Conservation (phyloP, 2,797 vertebrate genomes). For the Channallabes apus region DNA sequence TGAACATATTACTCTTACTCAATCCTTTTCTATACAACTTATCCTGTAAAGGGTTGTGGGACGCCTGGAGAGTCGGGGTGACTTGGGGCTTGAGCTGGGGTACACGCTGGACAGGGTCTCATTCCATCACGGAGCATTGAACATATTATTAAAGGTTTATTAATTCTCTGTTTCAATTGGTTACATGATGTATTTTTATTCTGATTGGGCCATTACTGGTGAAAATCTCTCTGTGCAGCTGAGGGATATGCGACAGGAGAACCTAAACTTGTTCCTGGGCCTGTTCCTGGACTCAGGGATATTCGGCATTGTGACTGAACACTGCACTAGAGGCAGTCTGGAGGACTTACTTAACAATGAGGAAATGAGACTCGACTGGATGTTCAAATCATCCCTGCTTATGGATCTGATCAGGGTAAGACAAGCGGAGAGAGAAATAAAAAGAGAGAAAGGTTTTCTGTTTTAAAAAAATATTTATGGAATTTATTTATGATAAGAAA, state of each 20-base stretch:
- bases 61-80: too few species aligned
- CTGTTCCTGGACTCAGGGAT: constrained; percentile 83
- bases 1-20: too few species aligned
- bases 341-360: constrained; percentile 85
- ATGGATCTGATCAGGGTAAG: constrained; percentile 90
- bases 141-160: too few species aligned
- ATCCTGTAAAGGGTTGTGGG: too few species aligned
- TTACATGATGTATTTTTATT: too few species aligned
- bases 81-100: too few species aligned
- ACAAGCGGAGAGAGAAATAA: not conserved
- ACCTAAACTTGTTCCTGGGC: constrained; percentile 88
- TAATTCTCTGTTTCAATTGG: too few species aligned
- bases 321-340: constrained; percentile 87
- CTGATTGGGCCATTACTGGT: too few species aligned
- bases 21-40: too few species aligned
- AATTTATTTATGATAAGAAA: not conserved
- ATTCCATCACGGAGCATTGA: too few species aligned
- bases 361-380: constrained; percentile 95
- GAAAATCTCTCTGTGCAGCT: constrained; percentile 75
- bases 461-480: not conserved
- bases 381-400: constrained; percentile 95
- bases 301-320: constrained; percentile 87
- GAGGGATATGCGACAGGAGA: constrained; percentile 90
- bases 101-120: too few species aligned
- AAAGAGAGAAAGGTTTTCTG: not conserved